Percentiles rank a stretch among this genome's conserved stretches.
These are phyloP conservation scores for Zaprionus obscuricornis DNA, from an alignment of 2,888 invertebrate genomes.

Conservation along the genomic window DNA sequence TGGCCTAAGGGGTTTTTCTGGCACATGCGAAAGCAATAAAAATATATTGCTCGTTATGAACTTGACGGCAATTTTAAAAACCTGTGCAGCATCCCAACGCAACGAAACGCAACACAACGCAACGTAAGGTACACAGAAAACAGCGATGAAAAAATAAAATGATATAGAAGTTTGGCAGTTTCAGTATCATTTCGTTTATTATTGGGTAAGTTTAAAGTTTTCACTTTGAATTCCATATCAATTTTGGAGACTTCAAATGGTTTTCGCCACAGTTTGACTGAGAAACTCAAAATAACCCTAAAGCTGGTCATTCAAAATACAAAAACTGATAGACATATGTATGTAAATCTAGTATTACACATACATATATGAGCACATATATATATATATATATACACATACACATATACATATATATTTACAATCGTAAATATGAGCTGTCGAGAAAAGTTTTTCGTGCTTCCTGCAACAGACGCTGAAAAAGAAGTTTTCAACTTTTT, in stretches of 20 bases:
- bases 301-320: slow-evolving; percentile 2
- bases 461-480: too few relatives aligned
- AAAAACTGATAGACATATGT: slow-evolving; percentile 16
- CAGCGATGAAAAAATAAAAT: background rate
- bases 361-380: too few relatives aligned
- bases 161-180: slow-evolving; percentile 26
- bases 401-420: too few relatives aligned
- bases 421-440: too few relatives aligned
- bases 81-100: slow-evolving; percentile 26
- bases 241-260: slow-evolving; percentile 18
- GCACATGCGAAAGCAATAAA: slow-evolving; percentile 70
- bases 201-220: slow-evolving; percentile 42
- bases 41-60: slow-evolving; percentile 70
- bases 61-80: slow-evolving; percentile 60
- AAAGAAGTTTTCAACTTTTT: too few relatives aligned
- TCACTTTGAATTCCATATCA: slow-evolving; percentile 13
- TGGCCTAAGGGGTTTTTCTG: slow-evolving; percentile 64
- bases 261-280: slow-evolving; percentile 13
- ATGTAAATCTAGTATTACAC: too few relatives aligned
- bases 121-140: too few relatives aligned
- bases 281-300: slow-evolving; percentile 14
- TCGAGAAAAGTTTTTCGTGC: too few relatives aligned
- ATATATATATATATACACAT: slow-evolving; percentile 8
- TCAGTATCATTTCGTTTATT: slow-evolving; percentile 32
- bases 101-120: too few relatives aligned